Percentiles rank a stretch among this genome's conserved stretches.
phyloP scores from a whole-genome alignment of 2,113 vertebrate species.

The Heterocephalus glaber region DNA sequence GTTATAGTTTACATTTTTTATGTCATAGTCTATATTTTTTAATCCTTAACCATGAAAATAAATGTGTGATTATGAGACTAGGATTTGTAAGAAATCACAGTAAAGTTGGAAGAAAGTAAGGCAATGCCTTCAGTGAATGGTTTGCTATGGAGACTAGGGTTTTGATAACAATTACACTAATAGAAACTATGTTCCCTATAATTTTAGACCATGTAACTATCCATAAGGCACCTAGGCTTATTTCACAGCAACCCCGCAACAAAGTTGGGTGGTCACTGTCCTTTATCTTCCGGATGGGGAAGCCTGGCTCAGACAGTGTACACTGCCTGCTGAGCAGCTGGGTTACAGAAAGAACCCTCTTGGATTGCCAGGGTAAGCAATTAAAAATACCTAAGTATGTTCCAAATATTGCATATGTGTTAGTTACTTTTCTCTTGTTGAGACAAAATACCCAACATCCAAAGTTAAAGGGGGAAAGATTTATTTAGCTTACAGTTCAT shows the following conservation, averaged over 20 bases:
- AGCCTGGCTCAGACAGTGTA: background rate
- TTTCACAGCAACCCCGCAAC: background rate
- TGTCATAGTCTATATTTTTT: background rate
- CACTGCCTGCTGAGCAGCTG: background rate
- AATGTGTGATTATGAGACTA: background rate
- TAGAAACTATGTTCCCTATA: background rate
- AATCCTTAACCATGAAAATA: constrained; percentile 26
- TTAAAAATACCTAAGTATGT: background rate
- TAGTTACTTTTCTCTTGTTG: no score
- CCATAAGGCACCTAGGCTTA: background rate
- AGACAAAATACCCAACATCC: no score
- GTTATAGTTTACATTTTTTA: background rate
- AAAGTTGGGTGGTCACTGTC: background rate
- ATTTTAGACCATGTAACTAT: background rate
- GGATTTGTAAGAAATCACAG: constrained; percentile 21
- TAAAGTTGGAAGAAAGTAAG: background rate
- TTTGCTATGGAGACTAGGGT: background rate
- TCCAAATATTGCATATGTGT: background rate
- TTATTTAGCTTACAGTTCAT: no score
- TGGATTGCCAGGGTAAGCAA: background rate
- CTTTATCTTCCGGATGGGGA: background rate
- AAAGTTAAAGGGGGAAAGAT: no score
- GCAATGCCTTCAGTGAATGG: background rate
- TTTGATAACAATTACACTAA: background rate
- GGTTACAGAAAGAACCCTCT: background rate